Conservation (phyloP, 2,797 vertebrate species). For the Coilia nasus region DNA sequence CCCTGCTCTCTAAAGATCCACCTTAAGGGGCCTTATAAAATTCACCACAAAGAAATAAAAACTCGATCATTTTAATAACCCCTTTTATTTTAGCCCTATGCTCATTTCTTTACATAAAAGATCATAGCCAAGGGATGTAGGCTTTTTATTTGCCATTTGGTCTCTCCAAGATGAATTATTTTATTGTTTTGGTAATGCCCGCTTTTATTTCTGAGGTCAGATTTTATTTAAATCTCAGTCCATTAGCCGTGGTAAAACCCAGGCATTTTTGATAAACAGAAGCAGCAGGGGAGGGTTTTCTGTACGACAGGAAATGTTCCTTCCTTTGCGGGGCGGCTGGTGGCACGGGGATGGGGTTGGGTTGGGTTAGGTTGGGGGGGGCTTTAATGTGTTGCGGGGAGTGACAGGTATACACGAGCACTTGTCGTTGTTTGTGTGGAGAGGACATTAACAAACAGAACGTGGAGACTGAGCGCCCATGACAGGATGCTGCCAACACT, state of each 20-base stretch:
- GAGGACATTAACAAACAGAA: constrained; percentile 74
- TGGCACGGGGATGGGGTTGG: no score
- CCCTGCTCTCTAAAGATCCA: constrained; percentile 37
- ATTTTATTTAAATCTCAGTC: constrained; percentile 94
- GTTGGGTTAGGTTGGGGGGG: no score
- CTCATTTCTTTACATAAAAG: constrained; percentile 81
- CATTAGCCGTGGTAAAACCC: constrained; percentile 84
- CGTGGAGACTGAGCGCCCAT: constrained; percentile 36
- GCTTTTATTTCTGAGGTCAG: constrained; percentile 90
- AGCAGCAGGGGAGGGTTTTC: constrained; percentile 88
- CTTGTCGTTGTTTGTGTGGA: constrained; percentile 79
- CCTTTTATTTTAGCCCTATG: constrained; percentile 61
- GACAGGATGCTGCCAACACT: background rate
- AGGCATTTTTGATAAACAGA: constrained; percentile 94
- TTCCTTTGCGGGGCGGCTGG: constrained; percentile 28
- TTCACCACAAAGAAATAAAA: constrained; percentile 30
- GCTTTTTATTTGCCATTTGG: constrained; percentile 85
- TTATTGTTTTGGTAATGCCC: constrained; percentile 89
- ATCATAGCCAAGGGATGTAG: constrained; percentile 81
- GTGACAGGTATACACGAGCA: constrained; percentile 89
- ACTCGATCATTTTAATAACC: constrained; percentile 41
- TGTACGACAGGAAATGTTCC: constrained; percentile 80
- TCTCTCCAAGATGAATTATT: constrained; percentile 81
- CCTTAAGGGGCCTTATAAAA: constrained; percentile 40
- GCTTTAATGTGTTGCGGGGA: constrained; percentile 81